A percentile compares a stretch with the other conserved stretches of the same genome.
Conservation (phyloP, 1,140 invertebrate species). For the Adoxophyes honmai region DNA sequence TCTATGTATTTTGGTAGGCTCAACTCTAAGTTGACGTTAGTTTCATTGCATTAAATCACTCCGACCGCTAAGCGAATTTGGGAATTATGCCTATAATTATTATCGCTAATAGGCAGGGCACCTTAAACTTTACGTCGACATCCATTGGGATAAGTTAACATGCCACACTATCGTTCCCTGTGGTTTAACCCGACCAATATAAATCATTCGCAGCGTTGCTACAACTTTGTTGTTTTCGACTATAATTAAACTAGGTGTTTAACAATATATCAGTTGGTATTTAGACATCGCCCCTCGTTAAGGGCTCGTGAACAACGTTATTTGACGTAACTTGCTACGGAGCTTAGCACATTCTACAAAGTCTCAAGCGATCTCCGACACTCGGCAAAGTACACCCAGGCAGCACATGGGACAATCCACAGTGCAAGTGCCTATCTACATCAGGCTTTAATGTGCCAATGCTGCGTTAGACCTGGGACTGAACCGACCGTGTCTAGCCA, state of each 20-base stretch:
- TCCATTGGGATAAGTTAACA: constrained; percentile 37
- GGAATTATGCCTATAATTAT: constrained; percentile 4
- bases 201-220: constrained; percentile 33
- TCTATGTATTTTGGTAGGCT: too few relatives aligned
- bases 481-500: background rate
- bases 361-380: constrained; percentile 1
- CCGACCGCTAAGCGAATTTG: background rate
- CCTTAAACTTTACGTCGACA: constrained; percentile 19
- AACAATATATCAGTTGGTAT: constrained; percentile 14
- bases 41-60: constrained; percentile 3
- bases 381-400: background rate
- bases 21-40: background rate
- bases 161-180: constrained; percentile 30
- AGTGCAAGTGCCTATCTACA: background rate
- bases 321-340: background rate
- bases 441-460: constrained; percentile 4
- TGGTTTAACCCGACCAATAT: constrained; percentile 31
- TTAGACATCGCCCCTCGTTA: constrained; percentile 9
- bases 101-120: constrained; percentile 6
- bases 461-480: background rate
- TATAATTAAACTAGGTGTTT: constrained; percentile 38
- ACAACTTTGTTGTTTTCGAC: constrained; percentile 22
- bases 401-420: background rate
- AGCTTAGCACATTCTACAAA: background rate
- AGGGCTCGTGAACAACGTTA: constrained; percentile 11